Percentiles rank a stretch among this genome's conserved stretches.
Conservation (phyloP, 2,113 vertebrate genomes). For the Nanger granti region DNA sequence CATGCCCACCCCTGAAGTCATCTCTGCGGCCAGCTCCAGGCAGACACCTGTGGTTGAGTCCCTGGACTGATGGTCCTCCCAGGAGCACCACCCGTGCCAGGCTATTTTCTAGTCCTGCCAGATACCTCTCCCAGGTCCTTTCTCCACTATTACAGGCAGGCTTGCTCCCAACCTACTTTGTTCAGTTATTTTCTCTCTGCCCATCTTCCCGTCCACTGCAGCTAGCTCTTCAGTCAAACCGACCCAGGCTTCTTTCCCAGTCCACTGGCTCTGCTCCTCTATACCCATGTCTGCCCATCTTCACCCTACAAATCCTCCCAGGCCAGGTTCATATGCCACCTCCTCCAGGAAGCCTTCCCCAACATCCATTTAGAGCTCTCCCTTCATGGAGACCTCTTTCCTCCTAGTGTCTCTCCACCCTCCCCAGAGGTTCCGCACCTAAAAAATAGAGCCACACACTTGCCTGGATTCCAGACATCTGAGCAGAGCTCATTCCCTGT, state of each 20-base stretch:
- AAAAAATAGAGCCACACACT: neutral
- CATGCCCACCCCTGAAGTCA: neutral
- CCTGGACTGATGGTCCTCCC: neutral
- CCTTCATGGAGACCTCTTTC: neutral
- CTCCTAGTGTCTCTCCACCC: neutral
- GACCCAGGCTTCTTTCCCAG: neutral
- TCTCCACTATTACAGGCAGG: neutral
- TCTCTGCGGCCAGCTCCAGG: neutral
- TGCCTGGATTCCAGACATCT: neutral
- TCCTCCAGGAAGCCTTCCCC: neutral
- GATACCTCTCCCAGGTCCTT: neutral
- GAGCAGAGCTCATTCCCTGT: neutral
- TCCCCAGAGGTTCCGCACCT: neutral
- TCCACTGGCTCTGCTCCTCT: neutral
- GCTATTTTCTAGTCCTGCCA: neutral
- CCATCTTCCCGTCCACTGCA: neutral
- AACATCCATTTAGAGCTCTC: rapidly evolving
- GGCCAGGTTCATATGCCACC: neutral
- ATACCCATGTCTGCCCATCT: neutral
- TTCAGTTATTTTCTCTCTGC: neutral
- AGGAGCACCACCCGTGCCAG: neutral
- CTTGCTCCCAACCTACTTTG: neutral
- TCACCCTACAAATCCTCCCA: neutral
- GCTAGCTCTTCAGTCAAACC: neutral
- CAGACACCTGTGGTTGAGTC: neutral